Conservation (phyloP, 1,140 invertebrate species). For the Metaphire vulgaris region DNA sequence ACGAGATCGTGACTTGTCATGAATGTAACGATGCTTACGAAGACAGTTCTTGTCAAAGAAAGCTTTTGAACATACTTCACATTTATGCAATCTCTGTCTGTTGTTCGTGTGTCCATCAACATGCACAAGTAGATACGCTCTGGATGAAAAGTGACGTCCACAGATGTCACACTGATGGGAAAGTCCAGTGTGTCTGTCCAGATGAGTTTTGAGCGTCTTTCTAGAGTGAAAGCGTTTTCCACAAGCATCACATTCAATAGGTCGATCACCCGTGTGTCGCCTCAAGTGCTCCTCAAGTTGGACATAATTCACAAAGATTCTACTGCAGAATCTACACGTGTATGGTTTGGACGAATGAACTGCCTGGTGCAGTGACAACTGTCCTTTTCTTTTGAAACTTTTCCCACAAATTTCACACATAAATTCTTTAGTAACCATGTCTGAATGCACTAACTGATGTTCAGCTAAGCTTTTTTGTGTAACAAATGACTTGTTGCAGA, state of each 20-base stretch:
- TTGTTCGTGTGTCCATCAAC: slow-evolving; percentile 6
- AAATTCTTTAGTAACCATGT: neutral
- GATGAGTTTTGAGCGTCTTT: slow-evolving; percentile 76
- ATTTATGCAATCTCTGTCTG: slow-evolving; percentile 65
- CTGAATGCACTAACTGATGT: neutral
- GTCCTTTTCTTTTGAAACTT: neutral
- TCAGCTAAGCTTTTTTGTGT: too few species aligned
- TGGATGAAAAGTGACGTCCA: slow-evolving; percentile 80
- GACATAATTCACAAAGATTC: slow-evolving; percentile 8
- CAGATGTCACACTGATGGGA: slow-evolving; percentile 89
- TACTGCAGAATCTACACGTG: slow-evolving; percentile 32
- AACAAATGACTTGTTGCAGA: neutral
- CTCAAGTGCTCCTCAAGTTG: slow-evolving; percentile 14
- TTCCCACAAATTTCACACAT: neutral
- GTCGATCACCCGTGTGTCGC: slow-evolving; percentile 35
- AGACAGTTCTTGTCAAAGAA: slow-evolving; percentile 70
- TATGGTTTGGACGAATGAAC: slow-evolving; percentile 39
- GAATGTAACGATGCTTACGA: slow-evolving; percentile 44
- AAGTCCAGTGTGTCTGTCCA: slow-evolving; percentile 83
- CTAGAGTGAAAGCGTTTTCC: slow-evolving; percentile 68
- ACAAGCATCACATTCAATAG: slow-evolving; percentile 74
- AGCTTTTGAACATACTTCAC: slow-evolving; percentile 88
- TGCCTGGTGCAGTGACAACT: slow-evolving; percentile 28
- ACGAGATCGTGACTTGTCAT: slow-evolving; percentile 65
- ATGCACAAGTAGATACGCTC: slow-evolving; percentile 88